Evolutionary conservation across 2,797 vertebrate species (phyloP).

Genomic region (Falco peregrinus): DNA sequence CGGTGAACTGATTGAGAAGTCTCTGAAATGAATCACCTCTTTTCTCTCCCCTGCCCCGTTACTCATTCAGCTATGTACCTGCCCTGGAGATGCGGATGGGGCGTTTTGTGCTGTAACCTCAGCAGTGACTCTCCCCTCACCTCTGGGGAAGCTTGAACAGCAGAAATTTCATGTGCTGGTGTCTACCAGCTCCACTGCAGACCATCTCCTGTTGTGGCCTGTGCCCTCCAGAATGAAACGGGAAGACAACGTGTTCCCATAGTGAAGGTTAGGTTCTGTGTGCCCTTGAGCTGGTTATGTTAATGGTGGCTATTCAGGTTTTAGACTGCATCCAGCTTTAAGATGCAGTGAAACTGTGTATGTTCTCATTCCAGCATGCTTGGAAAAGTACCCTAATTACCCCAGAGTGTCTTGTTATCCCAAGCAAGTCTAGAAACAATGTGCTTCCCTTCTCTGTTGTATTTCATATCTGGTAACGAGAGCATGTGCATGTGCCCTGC

Average conservation of each 20-base stretch:
- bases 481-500: not conserved
- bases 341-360: not conserved
- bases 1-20: not conserved
- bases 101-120: not conserved
- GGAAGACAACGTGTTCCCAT: fast-evolving
- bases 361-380: not conserved
- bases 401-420: not conserved
- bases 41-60: not conserved
- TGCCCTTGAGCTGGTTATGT: not conserved
- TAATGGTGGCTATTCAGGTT: not conserved
- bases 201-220: not conserved
- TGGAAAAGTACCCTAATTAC: not conserved
- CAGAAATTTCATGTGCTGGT: not conserved
- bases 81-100: not conserved
- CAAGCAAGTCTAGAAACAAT: not conserved
- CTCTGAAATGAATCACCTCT: constrained; percentile 29
- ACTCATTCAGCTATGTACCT: not conserved
- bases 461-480: not conserved
- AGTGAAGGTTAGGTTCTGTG: not conserved
- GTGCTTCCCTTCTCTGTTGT: not conserved
- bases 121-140: not conserved
- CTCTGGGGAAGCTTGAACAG: not conserved
- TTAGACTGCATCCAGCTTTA: not conserved
- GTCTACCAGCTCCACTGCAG: not conserved
- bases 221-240: not conserved